phyloP scores from a whole-genome alignment of 37 sponge, comb jelly and placozoan genomes.

The Halichondria panicea region DNA sequence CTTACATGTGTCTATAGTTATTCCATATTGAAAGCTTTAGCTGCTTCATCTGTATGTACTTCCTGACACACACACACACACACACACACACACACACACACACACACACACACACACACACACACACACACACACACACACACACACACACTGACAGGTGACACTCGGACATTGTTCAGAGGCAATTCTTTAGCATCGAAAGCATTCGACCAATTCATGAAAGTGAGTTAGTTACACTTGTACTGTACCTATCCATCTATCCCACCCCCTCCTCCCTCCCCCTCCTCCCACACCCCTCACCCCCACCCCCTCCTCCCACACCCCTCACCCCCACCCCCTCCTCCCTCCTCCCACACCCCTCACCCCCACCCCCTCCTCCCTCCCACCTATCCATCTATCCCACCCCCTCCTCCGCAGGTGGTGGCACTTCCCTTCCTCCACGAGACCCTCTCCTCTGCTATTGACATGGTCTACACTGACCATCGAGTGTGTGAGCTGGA shows the following conservation, averaged over 20 bases:
- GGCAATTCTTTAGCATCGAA: conserved; percentile 91
- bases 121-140: no score
- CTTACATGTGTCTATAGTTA: not conserved
- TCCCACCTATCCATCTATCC: no score
- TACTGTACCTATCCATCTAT: not conserved
- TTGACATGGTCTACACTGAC: conserved; percentile 77
- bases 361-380: no score
- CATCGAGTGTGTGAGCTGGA: conserved; percentile 81
- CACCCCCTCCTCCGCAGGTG: conserved; percentile 41
- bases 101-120: no score
- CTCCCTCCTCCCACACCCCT: no score
- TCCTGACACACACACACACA: not conserved
- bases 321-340: no score
- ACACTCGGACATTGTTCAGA: conserved; percentile 74
- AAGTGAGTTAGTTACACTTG: conserved; percentile 47
- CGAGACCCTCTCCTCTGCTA: conserved; percentile 53
- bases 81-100: no score
- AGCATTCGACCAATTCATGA: conserved; percentile 94
- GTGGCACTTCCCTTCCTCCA: conserved; percentile 84
- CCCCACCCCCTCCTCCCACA: no score
- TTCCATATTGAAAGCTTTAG: no score
- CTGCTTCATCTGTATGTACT: not conserved
- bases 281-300: no score
- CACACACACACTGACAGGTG: conserved; percentile 6
- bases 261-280: no score